Evolutionary conservation across 1,140 invertebrate genomes (phyloP), one percentile per base, ranked within the genome.

Genomic region (Steinernema khuongi): DNA sequence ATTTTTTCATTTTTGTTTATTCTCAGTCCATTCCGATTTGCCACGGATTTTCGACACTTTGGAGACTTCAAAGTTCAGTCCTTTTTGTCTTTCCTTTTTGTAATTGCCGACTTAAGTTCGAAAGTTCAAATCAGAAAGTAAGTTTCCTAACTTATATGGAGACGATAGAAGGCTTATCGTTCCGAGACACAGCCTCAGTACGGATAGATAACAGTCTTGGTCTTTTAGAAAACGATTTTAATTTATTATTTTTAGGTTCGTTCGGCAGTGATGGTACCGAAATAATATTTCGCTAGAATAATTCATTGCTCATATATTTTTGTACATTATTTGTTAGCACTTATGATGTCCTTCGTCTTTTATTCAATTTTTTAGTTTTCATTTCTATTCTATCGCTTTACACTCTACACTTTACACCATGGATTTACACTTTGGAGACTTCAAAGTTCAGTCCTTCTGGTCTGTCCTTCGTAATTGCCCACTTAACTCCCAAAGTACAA

Each of bases 381-480:
- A n/a, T n/a, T n/a, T n/a, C n/a, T n/a, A n/a, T n/a, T n/a, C n/a
- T n/a, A n/a, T n/a, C n/a, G n/a, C n/a, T n/a, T n/a, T n/a, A n/a
- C n/a, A n/a, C n/a, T n/a, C n/a, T n/a, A n/a, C n/a, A n/a, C n/a
- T n/a, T n/a, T n/a, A n/a, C n/a, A n/a, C 69, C 33, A 31, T 50
- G 69, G 44, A 44, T 44, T 70, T 44, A 29, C 36, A 44, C 69
- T 70, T 70, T 70, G 69, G 36, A 70, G 22, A 50, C 41, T 31
- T 44, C 41, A 44, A 70, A 44, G 60, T 70, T 70, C 36, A 31
- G 36, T 43, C 69, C 69, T 70, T 70, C 43, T 70, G 28, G 31
- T 28, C 32, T 33, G 30, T 70, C 30, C 44, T 22, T 2, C 44
- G 68, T 70, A 41, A 41, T 70, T 70, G 36, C 22, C 7, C 7